Percentiles rank a stretch among this genome's conserved stretches.
These are phyloP conservation scores for Schizopygopsis pylzovi DNA, from an alignment of 2,797 vertebrate species.

Conservation along the genomic window DNA sequence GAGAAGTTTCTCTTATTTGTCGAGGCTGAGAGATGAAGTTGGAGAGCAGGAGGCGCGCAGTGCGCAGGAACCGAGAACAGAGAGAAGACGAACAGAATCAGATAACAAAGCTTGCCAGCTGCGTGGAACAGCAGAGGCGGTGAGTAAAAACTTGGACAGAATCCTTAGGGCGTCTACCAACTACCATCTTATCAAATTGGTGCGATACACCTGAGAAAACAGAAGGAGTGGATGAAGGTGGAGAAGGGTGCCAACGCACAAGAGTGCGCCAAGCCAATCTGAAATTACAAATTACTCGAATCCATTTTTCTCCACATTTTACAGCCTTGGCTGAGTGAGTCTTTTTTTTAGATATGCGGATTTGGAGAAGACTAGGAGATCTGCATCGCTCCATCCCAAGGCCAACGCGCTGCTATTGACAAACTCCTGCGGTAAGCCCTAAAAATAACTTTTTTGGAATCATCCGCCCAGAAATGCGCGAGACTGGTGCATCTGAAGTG, in stretches of 20 bases:
- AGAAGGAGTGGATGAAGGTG: constrained; percentile 25
- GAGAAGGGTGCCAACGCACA: constrained; percentile 36
- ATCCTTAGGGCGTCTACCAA: constrained; percentile 36
- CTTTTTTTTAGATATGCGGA: constrained; percentile 24
- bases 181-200: constrained; percentile 22
- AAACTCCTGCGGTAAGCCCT: constrained; percentile 40
- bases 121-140: constrained; percentile 21
- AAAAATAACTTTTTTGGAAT: constrained; percentile 42
- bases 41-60: constrained; percentile 69
- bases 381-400: constrained; percentile 40
- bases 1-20: constrained; percentile 67
- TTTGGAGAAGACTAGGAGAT: constrained; percentile 13
- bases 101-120: constrained; percentile 48
- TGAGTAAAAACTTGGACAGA: constrained; percentile 51
- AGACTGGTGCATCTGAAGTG: constrained; percentile 19
- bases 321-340: constrained; percentile 1
- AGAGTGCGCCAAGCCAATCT: constrained; percentile 42
- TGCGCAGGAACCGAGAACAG: constrained; percentile 75
- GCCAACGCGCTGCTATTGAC: constrained; percentile 19
- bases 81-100: constrained; percentile 58
- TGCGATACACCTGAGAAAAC: constrained; percentile 48
- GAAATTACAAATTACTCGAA: constrained; percentile 19
- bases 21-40: constrained; percentile 75
- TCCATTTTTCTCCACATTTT: constrained; percentile 15
- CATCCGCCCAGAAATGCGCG: constrained; percentile 46